A percentile compares a stretch with the other conserved stretches of the same genome.
These are phyloP conservation scores for Papilio helenus DNA, from an alignment of 1,140 invertebrate genomes.

Conservation along the genomic window DNA sequence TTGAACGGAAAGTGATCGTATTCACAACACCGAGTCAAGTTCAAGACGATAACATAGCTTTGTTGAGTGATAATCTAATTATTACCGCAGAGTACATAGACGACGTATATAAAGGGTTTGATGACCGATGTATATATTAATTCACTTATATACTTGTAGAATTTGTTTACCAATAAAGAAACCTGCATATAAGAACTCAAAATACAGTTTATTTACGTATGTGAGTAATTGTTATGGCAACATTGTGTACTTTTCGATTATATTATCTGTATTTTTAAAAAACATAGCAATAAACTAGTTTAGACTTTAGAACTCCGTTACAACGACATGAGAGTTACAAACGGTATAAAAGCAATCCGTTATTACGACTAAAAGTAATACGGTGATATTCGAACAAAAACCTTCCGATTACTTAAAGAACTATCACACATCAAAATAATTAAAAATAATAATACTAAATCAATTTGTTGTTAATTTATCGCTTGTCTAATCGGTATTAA, in stretches of 20 bases:
- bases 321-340: background rate
- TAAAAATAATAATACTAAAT: background rate
- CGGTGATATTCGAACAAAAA: too few relatives aligned
- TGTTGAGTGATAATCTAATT: slow-evolving; percentile 34
- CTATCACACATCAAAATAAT: too few relatives aligned
- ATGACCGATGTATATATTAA: slow-evolving; percentile 25
- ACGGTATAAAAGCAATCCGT: background rate
- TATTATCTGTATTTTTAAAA: background rate
- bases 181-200: background rate
- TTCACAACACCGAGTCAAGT: slow-evolving; percentile 27
- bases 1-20: background rate
- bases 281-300: background rate
- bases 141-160: background rate
- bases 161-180: background rate
- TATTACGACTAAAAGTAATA: too few relatives aligned
- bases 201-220: background rate
- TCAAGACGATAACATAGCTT: slow-evolving; percentile 37
- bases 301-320: background rate
- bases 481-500: slow-evolving; percentile 1
- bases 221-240: background rate
- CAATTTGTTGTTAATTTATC: background rate
- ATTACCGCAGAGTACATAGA: slow-evolving; percentile 5
- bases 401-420: background rate
- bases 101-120: slow-evolving; percentile 18
- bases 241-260: background rate